Conservation (phyloP, 2,113 vertebrate species). For the Saguinus imperator region DNA sequence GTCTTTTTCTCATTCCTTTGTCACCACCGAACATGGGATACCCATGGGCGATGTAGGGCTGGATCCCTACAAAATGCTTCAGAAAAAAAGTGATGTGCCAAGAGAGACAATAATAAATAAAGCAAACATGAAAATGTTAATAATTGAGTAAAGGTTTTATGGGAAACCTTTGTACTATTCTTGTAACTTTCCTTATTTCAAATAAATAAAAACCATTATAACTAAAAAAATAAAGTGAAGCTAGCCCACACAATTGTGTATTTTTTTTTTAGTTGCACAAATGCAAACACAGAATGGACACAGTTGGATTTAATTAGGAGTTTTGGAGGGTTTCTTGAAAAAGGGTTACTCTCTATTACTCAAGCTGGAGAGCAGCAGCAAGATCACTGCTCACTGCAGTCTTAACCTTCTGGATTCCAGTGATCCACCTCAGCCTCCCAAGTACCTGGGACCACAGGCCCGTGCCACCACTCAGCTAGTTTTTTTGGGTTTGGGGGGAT, state of each 20-base stretch:
- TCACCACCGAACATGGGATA: no score
- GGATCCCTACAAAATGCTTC: background rate
- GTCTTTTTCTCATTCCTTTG: no score
- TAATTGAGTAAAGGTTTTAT: background rate
- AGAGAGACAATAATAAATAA: background rate
- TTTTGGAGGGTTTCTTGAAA: no score
- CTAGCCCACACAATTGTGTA: background rate
- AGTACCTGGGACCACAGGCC: no score
- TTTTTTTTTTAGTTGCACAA: background rate
- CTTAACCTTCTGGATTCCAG: no score
- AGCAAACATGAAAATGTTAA: background rate
- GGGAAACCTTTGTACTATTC: background rate
- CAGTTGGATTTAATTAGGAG: background rate
- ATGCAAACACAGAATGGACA: background rate
- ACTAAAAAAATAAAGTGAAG: slow-evolving; percentile 4
- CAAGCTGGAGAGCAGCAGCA: no score
- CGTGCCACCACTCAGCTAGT: no score
- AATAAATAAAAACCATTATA: slow-evolving; percentile 2
- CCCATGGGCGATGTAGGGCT: no score
- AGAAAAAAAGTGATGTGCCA: background rate
- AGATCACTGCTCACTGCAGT: no score
- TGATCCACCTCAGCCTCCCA: no score
- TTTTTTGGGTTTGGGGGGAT: no score
- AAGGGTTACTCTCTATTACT: no score
- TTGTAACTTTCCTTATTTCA: background rate